phyloP scores from a whole-genome alignment of 2,113 vertebrate species.

The Caranx ignobilis region DNA sequence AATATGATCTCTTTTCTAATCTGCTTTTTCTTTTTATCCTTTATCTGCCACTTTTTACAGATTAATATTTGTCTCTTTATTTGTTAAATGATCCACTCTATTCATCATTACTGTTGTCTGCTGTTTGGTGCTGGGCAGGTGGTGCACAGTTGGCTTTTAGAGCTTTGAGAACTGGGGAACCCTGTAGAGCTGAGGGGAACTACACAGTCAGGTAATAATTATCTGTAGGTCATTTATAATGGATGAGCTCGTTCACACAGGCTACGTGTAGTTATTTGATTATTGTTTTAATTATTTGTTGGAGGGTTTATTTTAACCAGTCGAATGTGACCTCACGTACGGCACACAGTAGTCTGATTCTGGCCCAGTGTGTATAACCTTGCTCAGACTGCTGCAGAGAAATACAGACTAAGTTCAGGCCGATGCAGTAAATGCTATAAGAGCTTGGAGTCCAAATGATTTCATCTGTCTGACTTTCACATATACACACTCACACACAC shows the following conservation, averaged over 20 bases:
- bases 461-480: conserved; percentile 12
- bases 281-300: neutral
- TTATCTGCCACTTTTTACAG: no score
- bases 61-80: no score
- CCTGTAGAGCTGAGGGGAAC: neutral
- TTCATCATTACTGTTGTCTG: no score
- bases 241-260: neutral
- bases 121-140: no score
- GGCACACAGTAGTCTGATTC: neutral
- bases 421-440: neutral
- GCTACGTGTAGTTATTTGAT: no score
- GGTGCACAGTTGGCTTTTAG: no score
- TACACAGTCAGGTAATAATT: neutral
- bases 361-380: neutral
- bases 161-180: no score
- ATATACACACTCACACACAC: neutral
- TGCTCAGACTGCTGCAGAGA: conserved; percentile 20
- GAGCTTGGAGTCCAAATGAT: conserved; percentile 5
- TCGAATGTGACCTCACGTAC: neutral
- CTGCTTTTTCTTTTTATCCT: no score
- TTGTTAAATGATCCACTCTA: no score
- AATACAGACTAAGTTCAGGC: neutral
- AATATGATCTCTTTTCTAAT: no score
- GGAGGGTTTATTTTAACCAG: neutral
- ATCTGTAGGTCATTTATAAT: neutral